Evolutionary conservation across 2,888 invertebrate species (phyloP).

Genomic region (Tryphoninae sp.): DNA sequence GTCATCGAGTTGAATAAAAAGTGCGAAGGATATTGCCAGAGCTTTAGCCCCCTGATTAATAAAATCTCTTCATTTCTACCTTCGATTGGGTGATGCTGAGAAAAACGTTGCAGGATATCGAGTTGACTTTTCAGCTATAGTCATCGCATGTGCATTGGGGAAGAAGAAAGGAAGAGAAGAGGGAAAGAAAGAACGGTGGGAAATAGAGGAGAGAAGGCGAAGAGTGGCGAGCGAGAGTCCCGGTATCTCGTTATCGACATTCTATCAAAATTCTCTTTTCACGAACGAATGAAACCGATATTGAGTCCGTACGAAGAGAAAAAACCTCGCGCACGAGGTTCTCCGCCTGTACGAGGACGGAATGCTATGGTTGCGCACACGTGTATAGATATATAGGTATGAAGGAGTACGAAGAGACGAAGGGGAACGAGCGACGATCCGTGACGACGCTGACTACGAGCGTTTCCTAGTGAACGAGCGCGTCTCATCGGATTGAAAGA

Average conservation of each 20-base stretch:
- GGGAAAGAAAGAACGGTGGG: constrained; percentile 1
- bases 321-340: constrained; percentile 20
- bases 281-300: constrained; percentile 57
- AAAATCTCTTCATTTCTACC: constrained; percentile 3
- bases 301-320: constrained; percentile 24
- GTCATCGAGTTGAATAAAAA: not conserved
- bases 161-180: not conserved
- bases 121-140: constrained; percentile 52
- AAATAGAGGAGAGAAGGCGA: constrained; percentile 23
- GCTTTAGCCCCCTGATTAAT: constrained; percentile 45
- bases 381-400: not conserved
- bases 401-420: constrained; percentile 2
- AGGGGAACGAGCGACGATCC: constrained; percentile 8
- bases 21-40: constrained; percentile 27
- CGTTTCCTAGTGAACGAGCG: constrained; percentile 39
- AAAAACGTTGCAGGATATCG: constrained; percentile 55
- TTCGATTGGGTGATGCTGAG: constrained; percentile 10
- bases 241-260: constrained; percentile 62
- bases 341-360: constrained; percentile 6
- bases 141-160: constrained; percentile 1
- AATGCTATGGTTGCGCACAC: constrained; percentile 21
- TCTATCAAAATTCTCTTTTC: constrained; percentile 60
- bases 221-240: constrained; percentile 23
- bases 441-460: constrained; percentile 31
- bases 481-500: constrained; percentile 39